phyloP scores from a whole-genome alignment of 2,797 vertebrate species.

The Phalanger gymnotis region DNA sequence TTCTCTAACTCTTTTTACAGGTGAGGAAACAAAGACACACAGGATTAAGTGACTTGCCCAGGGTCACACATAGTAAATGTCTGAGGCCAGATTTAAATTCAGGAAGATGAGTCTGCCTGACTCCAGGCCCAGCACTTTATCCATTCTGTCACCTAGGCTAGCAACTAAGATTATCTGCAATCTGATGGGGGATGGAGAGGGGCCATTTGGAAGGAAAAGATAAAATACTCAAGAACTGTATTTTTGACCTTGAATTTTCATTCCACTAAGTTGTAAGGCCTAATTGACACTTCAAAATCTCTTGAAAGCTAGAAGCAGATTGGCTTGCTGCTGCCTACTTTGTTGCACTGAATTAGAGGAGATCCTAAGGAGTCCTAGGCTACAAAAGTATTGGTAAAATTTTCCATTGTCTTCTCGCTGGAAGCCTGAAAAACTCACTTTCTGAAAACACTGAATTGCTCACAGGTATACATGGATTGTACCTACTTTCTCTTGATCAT shows the following conservation, averaged over 20 bases:
- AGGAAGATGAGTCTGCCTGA: too few relatives aligned
- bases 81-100: too few relatives aligned
- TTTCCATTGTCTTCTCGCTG: neutral
- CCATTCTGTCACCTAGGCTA: neutral
- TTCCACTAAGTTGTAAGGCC: neutral
- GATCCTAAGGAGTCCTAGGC: neutral
- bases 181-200: neutral
- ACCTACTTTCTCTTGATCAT: neutral
- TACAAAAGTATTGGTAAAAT: neutral
- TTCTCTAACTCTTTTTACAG: too few relatives aligned
- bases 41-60: too few relatives aligned
- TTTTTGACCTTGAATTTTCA: constrained; percentile 22
- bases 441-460: constrained; percentile 23
- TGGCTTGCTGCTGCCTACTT: constrained; percentile 41
- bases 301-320: neutral
- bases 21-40: too few relatives aligned
- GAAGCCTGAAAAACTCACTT: constrained; percentile 18
- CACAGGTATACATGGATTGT: too few relatives aligned
- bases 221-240: constrained; percentile 1
- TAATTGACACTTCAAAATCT: neutral
- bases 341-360: neutral
- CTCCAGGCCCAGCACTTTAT: too few relatives aligned
- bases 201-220: constrained; percentile 1
- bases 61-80: too few relatives aligned
- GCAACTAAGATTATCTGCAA: neutral